These are phyloP conservation scores for Toxotes lorentzi DNA, from an alignment of 2,797 vertebrate species.

Conservation along the genomic window DNA sequence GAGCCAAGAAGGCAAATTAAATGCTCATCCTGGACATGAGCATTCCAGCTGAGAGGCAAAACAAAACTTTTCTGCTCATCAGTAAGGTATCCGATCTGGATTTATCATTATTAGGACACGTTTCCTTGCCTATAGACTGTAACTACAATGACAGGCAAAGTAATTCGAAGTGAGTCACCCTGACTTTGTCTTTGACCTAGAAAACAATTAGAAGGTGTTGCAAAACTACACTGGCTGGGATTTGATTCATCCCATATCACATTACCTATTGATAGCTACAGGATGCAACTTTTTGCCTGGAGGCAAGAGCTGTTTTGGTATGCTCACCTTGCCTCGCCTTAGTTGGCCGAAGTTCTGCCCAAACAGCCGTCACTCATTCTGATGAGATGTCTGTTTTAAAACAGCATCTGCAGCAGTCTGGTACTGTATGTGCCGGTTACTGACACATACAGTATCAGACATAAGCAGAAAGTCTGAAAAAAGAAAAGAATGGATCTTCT, in stretches of 20 bases:
- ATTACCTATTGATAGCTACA: constrained; percentile 53
- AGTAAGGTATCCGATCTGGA: neutral
- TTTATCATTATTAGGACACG: constrained; percentile 29
- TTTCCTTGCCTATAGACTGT: neutral
- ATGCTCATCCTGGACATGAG: constrained; percentile 55
- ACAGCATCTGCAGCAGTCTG: neutral
- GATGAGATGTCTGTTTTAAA: constrained; percentile 10
- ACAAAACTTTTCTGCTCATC: constrained; percentile 32
- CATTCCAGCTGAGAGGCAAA: constrained; percentile 44
- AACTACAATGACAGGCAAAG: constrained; percentile 9
- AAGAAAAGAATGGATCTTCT: neutral
- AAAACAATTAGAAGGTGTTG: constrained; percentile 44
- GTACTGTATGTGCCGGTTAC: neutral
- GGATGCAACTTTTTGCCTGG: constrained; percentile 37
- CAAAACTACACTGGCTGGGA: constrained; percentile 25
- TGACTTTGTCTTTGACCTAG: constrained; percentile 21
- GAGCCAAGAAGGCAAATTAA: constrained; percentile 68
- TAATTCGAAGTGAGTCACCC: constrained; percentile 31
- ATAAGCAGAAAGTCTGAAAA: neutral
- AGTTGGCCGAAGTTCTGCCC: constrained; percentile 2
- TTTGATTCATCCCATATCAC: constrained; percentile 41
- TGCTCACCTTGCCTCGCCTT: neutral
- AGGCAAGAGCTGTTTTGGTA: constrained; percentile 9
- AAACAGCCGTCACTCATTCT: constrained; percentile 37
- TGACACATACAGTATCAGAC: neutral